Percentiles rank a stretch among this genome's conserved stretches.
These are phyloP conservation scores for Gorsachius magnificus DNA, from an alignment of 2,797 vertebrate species.

Conservation along the genomic window DNA sequence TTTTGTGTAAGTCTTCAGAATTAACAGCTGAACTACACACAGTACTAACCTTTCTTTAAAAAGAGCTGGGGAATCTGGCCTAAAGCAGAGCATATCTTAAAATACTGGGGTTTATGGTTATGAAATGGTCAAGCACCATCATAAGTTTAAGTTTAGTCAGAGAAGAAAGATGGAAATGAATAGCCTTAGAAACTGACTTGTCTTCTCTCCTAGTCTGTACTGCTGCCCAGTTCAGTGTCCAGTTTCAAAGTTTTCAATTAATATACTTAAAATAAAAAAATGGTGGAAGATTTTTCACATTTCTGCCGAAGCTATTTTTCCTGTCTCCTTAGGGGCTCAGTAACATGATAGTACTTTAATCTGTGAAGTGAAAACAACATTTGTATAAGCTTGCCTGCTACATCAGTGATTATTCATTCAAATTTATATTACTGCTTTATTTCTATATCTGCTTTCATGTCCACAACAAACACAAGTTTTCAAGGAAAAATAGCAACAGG, in stretches of 20 bases:
- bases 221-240: background rate
- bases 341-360: background rate
- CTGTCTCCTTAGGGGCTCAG: background rate
- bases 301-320: background rate
- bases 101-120: rapidly evolving
- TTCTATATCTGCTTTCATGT: background rate
- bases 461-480: background rate
- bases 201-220: background rate
- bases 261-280: background rate
- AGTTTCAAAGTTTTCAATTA: background rate
- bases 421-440: background rate
- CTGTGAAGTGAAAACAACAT: background rate
- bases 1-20: background rate
- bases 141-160: background rate
- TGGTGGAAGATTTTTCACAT: background rate
- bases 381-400: background rate
- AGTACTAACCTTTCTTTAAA: background rate
- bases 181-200: background rate
- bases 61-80: background rate
- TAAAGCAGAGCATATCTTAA: background rate
- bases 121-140: background rate
- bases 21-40: background rate
- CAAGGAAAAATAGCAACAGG: background rate
- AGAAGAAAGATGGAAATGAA: background rate
- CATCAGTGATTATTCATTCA: background rate